Base-by-base conservation (phyloP, 2,113 vertebrate species). In the Psilopsiagon aymara region DNA sequence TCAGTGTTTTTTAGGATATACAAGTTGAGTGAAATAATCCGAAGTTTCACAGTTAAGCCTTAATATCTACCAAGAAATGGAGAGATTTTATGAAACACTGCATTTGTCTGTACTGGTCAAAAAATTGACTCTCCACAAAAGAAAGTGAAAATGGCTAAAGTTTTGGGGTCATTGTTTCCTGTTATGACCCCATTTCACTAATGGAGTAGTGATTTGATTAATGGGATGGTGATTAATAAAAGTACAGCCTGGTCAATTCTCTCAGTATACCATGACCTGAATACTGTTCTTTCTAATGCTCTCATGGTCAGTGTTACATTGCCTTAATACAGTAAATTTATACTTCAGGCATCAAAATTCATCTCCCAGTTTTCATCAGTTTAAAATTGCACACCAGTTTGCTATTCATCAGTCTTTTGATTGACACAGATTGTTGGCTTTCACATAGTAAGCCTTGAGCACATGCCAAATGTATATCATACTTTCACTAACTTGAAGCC, bases 401-500 rank as follows among this genome's bases (percentile, higher is more conserved):
- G 13, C 60, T 64, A 68, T 78, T 94, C 62, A 79, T 82, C 77
- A 68, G 55, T 55, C 83, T 91, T 91, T 71, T 84, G 86, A 94
- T 68, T 94, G 93, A 94, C 86, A 91, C 18, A 84, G 83, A 82
- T 89, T 86, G 27, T 85, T 84, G 82, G 86, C 86, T 94, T 91
- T 89, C 52, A 47, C 66, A 44, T 39, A 52, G 73, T 23, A 68
- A 82, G 77, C 35, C 11, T 73, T 91, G 83, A 89, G 43, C 49
- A 47, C 24, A 73, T 0, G 62, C 95, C 96, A 96, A 87, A 84
- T 51, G 33, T n/a, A 28, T 78, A 89, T 91, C 80, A 71, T 43
- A 60, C 16, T 84, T 89, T 91, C 77, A 44, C 52, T 85, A 35
- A 44, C 52, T 53, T 47, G 27, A 94, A 90, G 52, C 41, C 41